A percentile compares a stretch with the other conserved stretches of the same genome.
Conservation (phyloP, 2,888 invertebrate species). For the Hydrotaea diabolus region DNA sequence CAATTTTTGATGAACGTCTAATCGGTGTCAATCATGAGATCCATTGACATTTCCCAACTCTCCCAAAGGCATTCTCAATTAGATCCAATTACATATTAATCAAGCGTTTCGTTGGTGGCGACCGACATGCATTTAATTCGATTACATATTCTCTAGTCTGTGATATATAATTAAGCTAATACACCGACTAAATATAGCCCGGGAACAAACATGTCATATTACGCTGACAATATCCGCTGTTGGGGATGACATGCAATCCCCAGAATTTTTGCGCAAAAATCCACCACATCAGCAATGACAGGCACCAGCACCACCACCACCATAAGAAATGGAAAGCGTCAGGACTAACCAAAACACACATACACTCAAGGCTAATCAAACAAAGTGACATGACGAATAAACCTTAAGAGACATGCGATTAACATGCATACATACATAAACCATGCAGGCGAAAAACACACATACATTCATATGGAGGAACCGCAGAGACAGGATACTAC, state of each 20-base stretch:
- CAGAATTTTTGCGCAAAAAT: slow-evolving; percentile 22
- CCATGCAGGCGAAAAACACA: not conserved
- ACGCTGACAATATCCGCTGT: slow-evolving; percentile 1
- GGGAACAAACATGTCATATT: slow-evolving; percentile 9
- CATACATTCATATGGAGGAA: not conserved
- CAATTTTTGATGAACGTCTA: not conserved
- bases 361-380: slow-evolving; percentile 44
- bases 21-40: slow-evolving; percentile 9
- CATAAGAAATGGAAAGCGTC: not conserved
- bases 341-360: slow-evolving; percentile 8
- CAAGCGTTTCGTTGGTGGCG: not conserved
- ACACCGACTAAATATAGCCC: slow-evolving; percentile 19
- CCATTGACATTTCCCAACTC: not conserved
- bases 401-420: slow-evolving; percentile 26
- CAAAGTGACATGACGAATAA: slow-evolving; percentile 57
- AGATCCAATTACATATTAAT: slow-evolving; percentile 60
- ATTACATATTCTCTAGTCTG: slow-evolving; percentile 38
- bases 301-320: not conserved
- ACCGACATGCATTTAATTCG: not conserved
- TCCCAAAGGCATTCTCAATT: slow-evolving; percentile 49
- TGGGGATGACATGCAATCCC: not conserved
- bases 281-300: not conserved
- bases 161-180: slow-evolving; percentile 51
- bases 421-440: slow-evolving; percentile 24
- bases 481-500: not conserved